Base-by-base conservation (phyloP, 1,140 invertebrate genomes). In the Drosophila oshimai region DNA sequence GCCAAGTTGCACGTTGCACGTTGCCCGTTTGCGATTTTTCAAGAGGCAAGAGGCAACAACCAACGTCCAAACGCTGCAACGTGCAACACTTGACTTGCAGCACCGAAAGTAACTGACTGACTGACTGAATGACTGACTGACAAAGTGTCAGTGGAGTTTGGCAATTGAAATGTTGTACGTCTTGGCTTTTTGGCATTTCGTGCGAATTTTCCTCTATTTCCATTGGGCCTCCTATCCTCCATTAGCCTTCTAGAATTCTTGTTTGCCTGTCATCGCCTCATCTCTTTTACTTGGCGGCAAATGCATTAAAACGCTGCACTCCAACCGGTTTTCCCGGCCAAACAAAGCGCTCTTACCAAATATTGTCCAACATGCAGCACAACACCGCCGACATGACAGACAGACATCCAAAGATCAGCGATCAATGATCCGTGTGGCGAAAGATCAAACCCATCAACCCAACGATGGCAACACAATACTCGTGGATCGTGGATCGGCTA, bases 161-260 rank as follows among this genome's bases (percentile, higher is more conserved):
- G 62, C 61, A 55, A 69, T 86, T 79, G 58, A 61, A 74, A 69
- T 60, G 62, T 61, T 76, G 72, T 50, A n/a, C 51, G 68, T 64
- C 51, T 51, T 76, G 74, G 54, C 68, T 61, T 78, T 79, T 75
- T 64, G 78, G 74, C 79, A 83, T 84, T 84, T 79, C 58, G 54
- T 79, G 74, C 64, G 42, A 78, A 55, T 51, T 67, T 53, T 36
- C 36, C 45, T 33, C 36, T 51, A 42, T 36, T 67, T 57, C 29
- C n/a, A n/a, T n/a, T n/a, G n/a, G 24, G 26, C 54, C 54, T 41
- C 36, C 18, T 41, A 31, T 58, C 24, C 33, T 31, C 33, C 34
- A 51, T 51, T 51, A 51, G 49, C 58, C 37, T 20, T 34, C 53
- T 34, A 44, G 55, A 34, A 24, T 62, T 62, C 58, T 62, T 62